Base-by-base conservation (phyloP, 2,888 invertebrate genomes). In the Zelleria hepariella region DNA sequence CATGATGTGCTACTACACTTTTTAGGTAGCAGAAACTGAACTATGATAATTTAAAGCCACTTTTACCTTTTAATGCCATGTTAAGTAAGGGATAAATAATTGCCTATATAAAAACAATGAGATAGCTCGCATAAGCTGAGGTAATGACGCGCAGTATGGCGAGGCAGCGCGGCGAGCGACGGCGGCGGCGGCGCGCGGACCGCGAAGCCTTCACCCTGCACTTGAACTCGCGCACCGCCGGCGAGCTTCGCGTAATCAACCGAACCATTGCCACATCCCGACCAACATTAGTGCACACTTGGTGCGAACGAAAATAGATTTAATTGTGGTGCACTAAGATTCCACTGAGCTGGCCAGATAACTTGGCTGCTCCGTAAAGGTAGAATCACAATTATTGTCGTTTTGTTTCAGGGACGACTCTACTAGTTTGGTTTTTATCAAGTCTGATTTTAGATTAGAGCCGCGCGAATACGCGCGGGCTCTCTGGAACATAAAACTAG, bases 141-240 rank as follows among this genome's bases (percentile, higher is more conserved):
- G 58, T 58, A 58, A 58, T 58, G 42, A 49, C 23, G 57, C 57
- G 57, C n/a, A 61, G 58, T 60, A 20, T 48, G 32, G n/a, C 21
- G 21, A 51, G 60, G 49, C 52, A 42, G 49, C 53, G 58, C 63
- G 60, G 59, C 60, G 61, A 52, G 61, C 61, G 57, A 61, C 58
- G 60, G 58, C 62, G 62, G 61, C 54, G 52, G 64, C 58, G 57
- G 71, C 15, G 32, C 32, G 32, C 32, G 32, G n/a, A n/a, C n/a
- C n/a, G 32, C 69, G 75, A 70, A 84, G 80, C 87, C 86, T 87
- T 88, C 86, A 87, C 82, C 87, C 80, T 85, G 83, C 77, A 79
- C 87, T 86, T 88, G 87, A 86, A 88, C 86, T 85, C 78, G 65
- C 66, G 62, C 64, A 63, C 64, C 61, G 63, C 68, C 67, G 67